Conservation (phyloP, 2,797 vertebrate species). For the Lepilemur ruficaudatus region DNA sequence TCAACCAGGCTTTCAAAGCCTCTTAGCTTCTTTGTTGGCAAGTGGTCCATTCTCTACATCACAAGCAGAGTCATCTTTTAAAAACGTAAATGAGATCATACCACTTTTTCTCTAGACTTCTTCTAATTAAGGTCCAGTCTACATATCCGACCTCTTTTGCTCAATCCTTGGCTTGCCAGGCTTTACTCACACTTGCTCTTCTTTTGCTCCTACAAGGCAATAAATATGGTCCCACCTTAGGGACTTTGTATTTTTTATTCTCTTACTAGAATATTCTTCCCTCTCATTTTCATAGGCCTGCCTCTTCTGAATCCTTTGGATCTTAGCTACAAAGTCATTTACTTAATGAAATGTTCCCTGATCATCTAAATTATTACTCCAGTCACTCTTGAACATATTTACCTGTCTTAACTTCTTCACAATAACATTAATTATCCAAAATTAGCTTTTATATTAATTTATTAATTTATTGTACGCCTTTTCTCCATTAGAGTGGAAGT, state of each 20-base stretch:
- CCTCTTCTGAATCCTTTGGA: background rate
- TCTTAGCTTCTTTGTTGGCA: background rate
- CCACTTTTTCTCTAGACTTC: background rate
- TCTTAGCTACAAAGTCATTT: background rate
- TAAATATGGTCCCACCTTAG: background rate
- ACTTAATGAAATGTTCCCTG: background rate
- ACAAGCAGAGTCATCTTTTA: background rate
- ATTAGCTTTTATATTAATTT: background rate
- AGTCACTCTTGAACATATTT: background rate
- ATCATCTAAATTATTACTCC: background rate
- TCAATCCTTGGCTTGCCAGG: rapidly evolving
- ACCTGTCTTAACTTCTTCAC: background rate
- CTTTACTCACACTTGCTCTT: background rate
- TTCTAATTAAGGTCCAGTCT: background rate
- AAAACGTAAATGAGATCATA: background rate
- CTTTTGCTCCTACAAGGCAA: background rate
- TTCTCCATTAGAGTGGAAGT: background rate
- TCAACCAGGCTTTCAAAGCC: background rate
- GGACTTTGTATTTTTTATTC: background rate
- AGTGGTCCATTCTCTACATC: background rate
- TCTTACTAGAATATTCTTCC: background rate
- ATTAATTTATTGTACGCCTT: background rate
- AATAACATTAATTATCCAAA: background rate
- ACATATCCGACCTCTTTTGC: background rate
- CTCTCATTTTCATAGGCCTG: background rate